Conservation (phyloP, 2,888 invertebrate genomes). For the Emmelina monodactyla region DNA sequence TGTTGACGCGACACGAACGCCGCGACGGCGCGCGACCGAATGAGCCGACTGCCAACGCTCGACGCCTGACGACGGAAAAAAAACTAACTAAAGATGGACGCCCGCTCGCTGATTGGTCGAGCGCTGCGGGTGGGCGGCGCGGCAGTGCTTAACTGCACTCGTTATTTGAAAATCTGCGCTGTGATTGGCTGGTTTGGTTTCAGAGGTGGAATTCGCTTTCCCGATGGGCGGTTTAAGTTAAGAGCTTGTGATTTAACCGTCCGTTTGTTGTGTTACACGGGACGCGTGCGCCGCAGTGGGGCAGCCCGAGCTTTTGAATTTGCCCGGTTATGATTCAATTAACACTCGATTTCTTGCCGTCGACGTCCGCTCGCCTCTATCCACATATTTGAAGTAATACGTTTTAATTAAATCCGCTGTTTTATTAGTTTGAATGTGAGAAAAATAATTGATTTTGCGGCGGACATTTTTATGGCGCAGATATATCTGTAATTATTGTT, state of each 20-base stretch:
- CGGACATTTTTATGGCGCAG: no score
- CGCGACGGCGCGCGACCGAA: conserved; percentile 61
- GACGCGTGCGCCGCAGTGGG: conserved; percentile 27
- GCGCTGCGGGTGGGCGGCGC: conserved; percentile 34
- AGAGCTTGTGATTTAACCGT: conserved; percentile 49
- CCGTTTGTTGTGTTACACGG: conserved; percentile 39
- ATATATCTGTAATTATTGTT: conserved; percentile 33
- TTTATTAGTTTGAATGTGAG: conserved; percentile 62
- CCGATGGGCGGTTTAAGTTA: conserved; percentile 45
- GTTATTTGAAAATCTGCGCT: conserved; percentile 31
- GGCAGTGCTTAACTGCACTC: conserved; percentile 32
- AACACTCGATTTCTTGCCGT: conserved; percentile 34
- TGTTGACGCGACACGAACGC: conserved; percentile 58
- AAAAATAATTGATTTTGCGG: conserved; percentile 30
- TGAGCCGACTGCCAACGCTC: conserved; percentile 35
- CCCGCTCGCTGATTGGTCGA: conserved; percentile 37
- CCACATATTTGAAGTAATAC: conserved; percentile 27
- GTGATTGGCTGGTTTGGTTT: conserved; percentile 34
- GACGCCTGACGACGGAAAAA: conserved; percentile 37
- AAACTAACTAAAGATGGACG: conserved; percentile 51
- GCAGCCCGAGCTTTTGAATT: conserved; percentile 41
- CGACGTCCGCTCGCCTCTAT: conserved; percentile 26
- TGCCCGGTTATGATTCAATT: conserved; percentile 53
- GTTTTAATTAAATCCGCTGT: conserved; percentile 64
- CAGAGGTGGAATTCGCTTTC: conserved; percentile 52